These are phyloP conservation scores for Scleropages formosus DNA, from an alignment of 2,797 vertebrate species.

Conservation along the genomic window DNA sequence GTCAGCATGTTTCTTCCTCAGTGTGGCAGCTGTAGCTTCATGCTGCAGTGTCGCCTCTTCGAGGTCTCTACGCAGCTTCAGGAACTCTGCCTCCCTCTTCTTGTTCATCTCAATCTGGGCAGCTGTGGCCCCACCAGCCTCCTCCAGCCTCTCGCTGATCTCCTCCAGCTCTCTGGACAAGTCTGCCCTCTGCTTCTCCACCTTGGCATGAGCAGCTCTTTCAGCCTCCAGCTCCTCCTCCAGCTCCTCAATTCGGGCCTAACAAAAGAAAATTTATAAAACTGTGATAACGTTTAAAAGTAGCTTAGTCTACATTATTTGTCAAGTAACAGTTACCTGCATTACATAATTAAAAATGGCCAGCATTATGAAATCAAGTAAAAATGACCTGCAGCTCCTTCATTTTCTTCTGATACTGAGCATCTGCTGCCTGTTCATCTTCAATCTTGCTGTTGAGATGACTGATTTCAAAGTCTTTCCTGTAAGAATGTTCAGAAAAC, in stretches of 20 bases:
- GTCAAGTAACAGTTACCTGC: not conserved
- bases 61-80: slow-evolving; percentile 81
- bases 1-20: slow-evolving; percentile 85
- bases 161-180: slow-evolving; percentile 81
- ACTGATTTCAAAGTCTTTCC: slow-evolving; percentile 81
- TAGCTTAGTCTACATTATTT: too few relatives aligned
- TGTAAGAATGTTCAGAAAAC: too few relatives aligned
- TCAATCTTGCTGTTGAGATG: slow-evolving; percentile 73
- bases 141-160: slow-evolving; percentile 81
- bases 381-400: slow-evolving; percentile 72
- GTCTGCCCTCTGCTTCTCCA: slow-evolving; percentile 70
- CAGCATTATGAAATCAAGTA: not conserved
- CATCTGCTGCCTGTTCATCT: slow-evolving; percentile 69
- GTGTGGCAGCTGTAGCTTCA: slow-evolving; percentile 72
- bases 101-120: slow-evolving; percentile 79
- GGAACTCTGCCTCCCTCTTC: slow-evolving; percentile 84
- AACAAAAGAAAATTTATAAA: not conserved
- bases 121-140: slow-evolving; percentile 76
- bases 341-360: not conserved
- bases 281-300: not conserved
- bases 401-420: slow-evolving; percentile 72
- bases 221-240: slow-evolving; percentile 80
- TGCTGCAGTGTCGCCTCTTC: slow-evolving; percentile 88
- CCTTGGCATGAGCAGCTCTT: slow-evolving; percentile 57
- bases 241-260: slow-evolving; percentile 80